phyloP scores from a whole-genome alignment of 2,888 invertebrate species.

The Papilio elwesi region DNA sequence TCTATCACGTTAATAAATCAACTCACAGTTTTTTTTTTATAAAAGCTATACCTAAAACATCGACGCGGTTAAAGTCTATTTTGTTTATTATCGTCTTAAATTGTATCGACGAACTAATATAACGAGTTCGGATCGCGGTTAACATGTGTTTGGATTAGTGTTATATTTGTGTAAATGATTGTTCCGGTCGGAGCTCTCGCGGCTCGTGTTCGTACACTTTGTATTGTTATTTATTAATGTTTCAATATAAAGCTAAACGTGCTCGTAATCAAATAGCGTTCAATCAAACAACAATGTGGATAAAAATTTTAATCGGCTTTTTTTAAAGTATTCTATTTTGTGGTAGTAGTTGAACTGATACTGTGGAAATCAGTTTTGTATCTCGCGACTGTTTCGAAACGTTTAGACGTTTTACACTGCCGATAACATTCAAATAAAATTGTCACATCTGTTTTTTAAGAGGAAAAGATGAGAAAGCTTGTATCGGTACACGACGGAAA shows the following conservation, averaged over 20 bases:
- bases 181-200: constrained; percentile 16
- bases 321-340: too few species aligned
- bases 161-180: constrained; percentile 33
- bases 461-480: too few species aligned
- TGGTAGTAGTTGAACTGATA: too few species aligned
- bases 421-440: too few species aligned
- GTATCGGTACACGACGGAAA: too few species aligned
- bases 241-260: neutral
- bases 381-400: too few species aligned
- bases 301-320: too few species aligned
- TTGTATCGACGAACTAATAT: constrained; percentile 33
- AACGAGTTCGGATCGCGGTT: constrained; percentile 26
- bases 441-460: too few species aligned
- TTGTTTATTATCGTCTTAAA: constrained; percentile 38
- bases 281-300: neutral
- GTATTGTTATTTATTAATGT: constrained; percentile 41
- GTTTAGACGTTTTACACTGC: too few species aligned
- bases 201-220: constrained; percentile 24
- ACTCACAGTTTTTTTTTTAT: constrained; percentile 6
- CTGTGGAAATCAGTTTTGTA: neutral
- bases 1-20: constrained; percentile 33
- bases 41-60: constrained; percentile 18
- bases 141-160: constrained; percentile 35
- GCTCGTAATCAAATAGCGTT: neutral
- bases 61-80: constrained; percentile 24